Conservation (phyloP, 2,888 invertebrate species). For the Teleogryllus oceanicus region DNA sequence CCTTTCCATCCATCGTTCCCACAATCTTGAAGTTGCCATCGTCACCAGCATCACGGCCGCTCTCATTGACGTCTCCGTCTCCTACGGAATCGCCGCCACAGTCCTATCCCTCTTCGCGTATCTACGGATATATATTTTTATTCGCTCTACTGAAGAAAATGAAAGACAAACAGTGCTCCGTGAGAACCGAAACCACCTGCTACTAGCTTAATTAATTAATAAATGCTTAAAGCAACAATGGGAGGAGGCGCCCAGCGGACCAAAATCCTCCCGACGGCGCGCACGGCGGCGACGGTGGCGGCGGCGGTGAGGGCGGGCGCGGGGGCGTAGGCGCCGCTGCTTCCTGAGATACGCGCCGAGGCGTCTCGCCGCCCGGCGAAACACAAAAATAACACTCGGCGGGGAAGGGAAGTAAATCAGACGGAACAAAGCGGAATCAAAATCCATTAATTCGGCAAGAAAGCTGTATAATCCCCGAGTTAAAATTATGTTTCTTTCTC, state of each 20-base stretch:
- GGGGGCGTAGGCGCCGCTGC: no score
- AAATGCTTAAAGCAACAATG: conserved; percentile 35
- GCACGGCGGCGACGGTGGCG: not conserved
- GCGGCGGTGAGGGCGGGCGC: not conserved
- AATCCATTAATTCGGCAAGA: conserved; percentile 24
- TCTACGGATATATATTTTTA: conserved; percentile 21
- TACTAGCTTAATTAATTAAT: conserved; percentile 35
- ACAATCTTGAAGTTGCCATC: no score
- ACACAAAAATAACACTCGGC: not conserved
- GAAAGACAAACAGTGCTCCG: conserved; percentile 28
- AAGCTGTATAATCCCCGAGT: not conserved
- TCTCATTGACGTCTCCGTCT: not conserved
- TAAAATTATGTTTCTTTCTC: not conserved
- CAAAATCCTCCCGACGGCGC: not conserved
- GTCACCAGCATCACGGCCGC: conserved; percentile 19
- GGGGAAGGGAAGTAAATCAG: conserved; percentile 20
- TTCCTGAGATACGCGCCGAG: not conserved
- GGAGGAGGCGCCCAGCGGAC: not conserved
- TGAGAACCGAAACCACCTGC: conserved; percentile 30
- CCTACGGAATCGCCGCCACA: not conserved
- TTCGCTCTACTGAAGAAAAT: conserved; percentile 26
- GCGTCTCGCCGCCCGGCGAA: not conserved
- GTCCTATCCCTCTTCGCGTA: not conserved
- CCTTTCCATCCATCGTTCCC: no score
- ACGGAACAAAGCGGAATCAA: conserved; percentile 18